Conservation (phyloP, 1,140 invertebrate genomes). For the Aphelinus atriplicis region DNA sequence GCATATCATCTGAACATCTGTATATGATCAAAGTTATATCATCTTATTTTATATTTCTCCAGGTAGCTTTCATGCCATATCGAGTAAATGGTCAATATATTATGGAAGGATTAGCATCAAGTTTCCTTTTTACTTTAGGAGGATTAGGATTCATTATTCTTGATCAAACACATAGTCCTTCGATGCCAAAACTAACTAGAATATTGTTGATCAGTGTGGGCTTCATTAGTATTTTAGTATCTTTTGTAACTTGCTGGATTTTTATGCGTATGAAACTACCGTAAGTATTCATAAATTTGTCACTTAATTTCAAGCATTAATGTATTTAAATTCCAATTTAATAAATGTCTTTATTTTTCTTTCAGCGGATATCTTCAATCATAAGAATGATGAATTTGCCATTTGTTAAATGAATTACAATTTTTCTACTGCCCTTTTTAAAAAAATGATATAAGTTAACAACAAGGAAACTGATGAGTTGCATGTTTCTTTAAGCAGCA, state of each 20-base stretch:
- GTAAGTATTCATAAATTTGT: constrained; percentile 61
- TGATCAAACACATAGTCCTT: constrained; percentile 91
- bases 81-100: constrained; percentile 98
- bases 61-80: constrained; percentile 98
- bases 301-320: constrained; percentile 12
- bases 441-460: not conserved
- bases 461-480: too few relatives aligned
- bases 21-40: not conserved
- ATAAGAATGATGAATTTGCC: constrained; percentile 38
- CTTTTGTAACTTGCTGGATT: constrained; percentile 96
- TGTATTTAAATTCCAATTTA: constrained; percentile 6
- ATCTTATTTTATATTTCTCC: constrained; percentile 31
- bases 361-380: constrained; percentile 66
- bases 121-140: constrained; percentile 95
- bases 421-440: constrained; percentile 6
- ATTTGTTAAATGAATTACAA: constrained; percentile 20
- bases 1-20: not conserved
- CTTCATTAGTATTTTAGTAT: constrained; percentile 91
- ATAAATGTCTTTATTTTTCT: constrained; percentile 45
- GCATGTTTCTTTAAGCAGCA: not conserved
- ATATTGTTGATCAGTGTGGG: constrained; percentile 92
- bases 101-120: constrained; percentile 97
- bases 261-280: constrained; percentile 99
- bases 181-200: constrained; percentile 91
- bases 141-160: constrained; percentile 96